phyloP scores from a whole-genome alignment of 2,113 vertebrate genomes.

The cattle (Bos taurus) region DNA sequence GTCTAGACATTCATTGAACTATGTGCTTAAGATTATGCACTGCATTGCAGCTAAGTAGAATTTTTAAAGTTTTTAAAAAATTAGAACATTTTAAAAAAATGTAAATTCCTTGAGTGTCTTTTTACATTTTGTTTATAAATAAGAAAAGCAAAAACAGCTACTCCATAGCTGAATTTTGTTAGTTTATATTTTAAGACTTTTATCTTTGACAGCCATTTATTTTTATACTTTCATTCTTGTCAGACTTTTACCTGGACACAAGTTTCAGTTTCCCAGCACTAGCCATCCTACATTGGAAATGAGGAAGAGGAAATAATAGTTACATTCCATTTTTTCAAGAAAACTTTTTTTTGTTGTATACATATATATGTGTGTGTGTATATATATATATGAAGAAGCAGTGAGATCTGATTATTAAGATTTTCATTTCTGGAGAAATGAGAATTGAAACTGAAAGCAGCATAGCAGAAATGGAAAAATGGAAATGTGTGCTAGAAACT shows the following conservation, averaged over 20 bases:
- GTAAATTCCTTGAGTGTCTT: background rate
- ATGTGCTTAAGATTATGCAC: background rate
- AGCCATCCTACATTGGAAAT: background rate
- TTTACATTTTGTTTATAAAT: slow-evolving; percentile 33
- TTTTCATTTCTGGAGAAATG: slow-evolving; percentile 24
- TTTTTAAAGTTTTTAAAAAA: background rate
- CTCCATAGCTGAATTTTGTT: background rate
- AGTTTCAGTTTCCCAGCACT: background rate
- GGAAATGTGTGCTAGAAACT: background rate
- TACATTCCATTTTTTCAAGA: background rate
- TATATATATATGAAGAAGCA: background rate
- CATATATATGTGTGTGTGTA: background rate
- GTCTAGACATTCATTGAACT: background rate
- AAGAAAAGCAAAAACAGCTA: background rate
- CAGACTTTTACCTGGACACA: background rate
- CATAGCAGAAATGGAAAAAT: background rate
- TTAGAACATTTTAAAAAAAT: background rate
- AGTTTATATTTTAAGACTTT: slow-evolving; percentile 7
- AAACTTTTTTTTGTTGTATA: background rate
- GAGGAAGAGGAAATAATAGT: background rate
- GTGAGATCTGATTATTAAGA: background rate
- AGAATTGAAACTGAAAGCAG: slow-evolving; percentile 17
- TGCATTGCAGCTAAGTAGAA: background rate
- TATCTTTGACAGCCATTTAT: background rate
- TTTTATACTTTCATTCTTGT: background rate